A percentile compares a stretch with the other conserved stretches of the same genome.
Evolutionary conservation across 2,888 invertebrate genomes (phyloP).

Genomic region (Drosophila suboccidentalis): DNA sequence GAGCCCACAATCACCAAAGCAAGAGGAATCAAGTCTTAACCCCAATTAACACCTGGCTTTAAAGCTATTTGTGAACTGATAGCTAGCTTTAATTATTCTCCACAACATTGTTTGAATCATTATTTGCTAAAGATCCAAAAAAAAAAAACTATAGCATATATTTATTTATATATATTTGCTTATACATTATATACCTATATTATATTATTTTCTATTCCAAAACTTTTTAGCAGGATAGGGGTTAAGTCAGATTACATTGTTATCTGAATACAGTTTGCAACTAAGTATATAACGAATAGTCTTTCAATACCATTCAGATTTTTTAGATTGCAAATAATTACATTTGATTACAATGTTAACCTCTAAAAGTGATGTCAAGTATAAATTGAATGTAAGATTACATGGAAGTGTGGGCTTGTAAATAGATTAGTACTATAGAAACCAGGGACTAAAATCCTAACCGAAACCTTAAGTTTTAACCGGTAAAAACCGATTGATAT

Average conservation of each 20-base stretch:
- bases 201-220: neutral
- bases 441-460: too few species aligned
- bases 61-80: neutral
- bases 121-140: too few species aligned
- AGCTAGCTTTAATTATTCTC: neutral
- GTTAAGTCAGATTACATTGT: neutral
- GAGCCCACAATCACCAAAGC: conserved; percentile 15
- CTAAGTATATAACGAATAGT: neutral
- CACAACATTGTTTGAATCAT: too few species aligned
- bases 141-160: too few species aligned
- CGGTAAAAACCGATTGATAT: too few species aligned
- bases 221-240: neutral
- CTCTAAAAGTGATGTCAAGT: neutral
- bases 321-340: neutral
- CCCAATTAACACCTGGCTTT: conserved; percentile 2
- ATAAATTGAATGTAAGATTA: neutral
- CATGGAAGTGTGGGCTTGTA: neutral
- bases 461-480: too few species aligned
- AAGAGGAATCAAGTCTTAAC: conserved; percentile 1
- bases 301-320: neutral
- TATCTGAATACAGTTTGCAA: neutral
- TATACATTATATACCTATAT: too few species aligned
- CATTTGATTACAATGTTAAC: neutral
- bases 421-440: neutral
- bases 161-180: too few species aligned